These are phyloP conservation scores for Marronus borbonicus DNA, from an alignment of 2,888 invertebrate genomes.

Conservation along the genomic window DNA sequence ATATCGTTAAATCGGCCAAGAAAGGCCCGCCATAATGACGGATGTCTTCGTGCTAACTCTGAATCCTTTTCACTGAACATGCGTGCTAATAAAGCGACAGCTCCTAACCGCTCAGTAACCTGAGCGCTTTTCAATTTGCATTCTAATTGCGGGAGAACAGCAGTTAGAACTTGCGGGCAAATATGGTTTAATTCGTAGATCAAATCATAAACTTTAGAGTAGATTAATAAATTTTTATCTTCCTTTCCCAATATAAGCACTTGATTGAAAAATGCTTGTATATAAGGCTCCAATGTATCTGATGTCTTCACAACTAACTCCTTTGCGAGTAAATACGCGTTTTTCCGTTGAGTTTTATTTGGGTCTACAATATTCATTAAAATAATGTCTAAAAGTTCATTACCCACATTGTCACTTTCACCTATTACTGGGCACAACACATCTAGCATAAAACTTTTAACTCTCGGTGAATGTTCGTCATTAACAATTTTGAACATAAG, in stretches of 20 bases:
- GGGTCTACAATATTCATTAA: slow-evolving; percentile 96
- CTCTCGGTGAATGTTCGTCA: slow-evolving; percentile 96
- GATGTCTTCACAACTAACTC: slow-evolving; percentile 93
- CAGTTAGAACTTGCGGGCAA: slow-evolving; percentile 87
- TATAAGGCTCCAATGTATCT: slow-evolving; percentile 94
- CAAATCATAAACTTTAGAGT: slow-evolving; percentile 92
- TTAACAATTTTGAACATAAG: slow-evolving; percentile 97
- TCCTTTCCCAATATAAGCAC: slow-evolving; percentile 94
- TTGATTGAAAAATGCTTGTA: slow-evolving; percentile 98
- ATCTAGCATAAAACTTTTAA: slow-evolving; percentile 97
- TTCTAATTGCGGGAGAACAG: slow-evolving; percentile 94
- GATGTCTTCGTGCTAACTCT: slow-evolving; percentile 88
- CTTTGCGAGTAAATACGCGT: slow-evolving; percentile 91
- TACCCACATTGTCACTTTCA: slow-evolving; percentile 95
- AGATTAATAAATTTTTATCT: slow-evolving; percentile 84
- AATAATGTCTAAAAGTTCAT: slow-evolving; percentile 94
- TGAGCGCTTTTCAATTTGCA: slow-evolving; percentile 95
- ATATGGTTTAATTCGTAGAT: slow-evolving; percentile 97
- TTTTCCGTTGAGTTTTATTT: slow-evolving; percentile 89
- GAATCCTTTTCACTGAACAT: slow-evolving; percentile 98
- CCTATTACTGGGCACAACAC: slow-evolving; percentile 94
- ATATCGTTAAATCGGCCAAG: slow-evolving; percentile 97
- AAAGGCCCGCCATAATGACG: slow-evolving; percentile 92
- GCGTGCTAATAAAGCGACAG: slow-evolving; percentile 90
- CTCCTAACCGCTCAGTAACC: slow-evolving; percentile 89